phyloP scores from a whole-genome alignment of 2,797 vertebrate genomes.

The Hybognathus amarus region DNA sequence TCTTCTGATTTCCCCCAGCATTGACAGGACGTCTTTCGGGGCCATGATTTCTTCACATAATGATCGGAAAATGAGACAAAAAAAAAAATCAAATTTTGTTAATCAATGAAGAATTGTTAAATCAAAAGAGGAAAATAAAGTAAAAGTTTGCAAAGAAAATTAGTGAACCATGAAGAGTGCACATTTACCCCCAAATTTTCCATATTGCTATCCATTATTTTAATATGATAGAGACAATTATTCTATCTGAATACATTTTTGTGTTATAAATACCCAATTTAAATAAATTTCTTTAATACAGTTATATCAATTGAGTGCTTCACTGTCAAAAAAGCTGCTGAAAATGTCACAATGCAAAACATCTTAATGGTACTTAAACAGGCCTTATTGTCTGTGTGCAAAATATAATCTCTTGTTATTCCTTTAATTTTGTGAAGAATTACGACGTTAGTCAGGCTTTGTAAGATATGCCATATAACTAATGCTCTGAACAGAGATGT shows the following conservation, averaged over 20 bases:
- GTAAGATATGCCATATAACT: background rate
- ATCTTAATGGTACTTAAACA: background rate
- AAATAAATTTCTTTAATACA: background rate
- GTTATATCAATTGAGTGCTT: background rate
- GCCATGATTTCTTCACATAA: conserved; percentile 82
- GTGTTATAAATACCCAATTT: background rate
- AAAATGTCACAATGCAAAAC: background rate
- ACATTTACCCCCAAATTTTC: background rate
- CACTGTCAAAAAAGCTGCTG: background rate
- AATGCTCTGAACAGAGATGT: background rate
- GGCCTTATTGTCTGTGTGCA: background rate
- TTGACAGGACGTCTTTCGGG: conserved; percentile 88
- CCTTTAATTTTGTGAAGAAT: background rate
- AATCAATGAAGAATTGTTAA: background rate
- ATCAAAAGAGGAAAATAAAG: background rate
- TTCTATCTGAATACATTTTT: background rate
- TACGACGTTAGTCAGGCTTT: background rate
- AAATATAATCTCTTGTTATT: background rate
- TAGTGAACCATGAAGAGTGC: background rate
- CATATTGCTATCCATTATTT: background rate
- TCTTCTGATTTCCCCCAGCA: conserved; percentile 87
- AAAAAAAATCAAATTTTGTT: background rate
- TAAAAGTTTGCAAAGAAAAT: background rate
- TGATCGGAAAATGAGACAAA: background rate
- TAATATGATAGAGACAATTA: background rate